Evolutionary conservation across 2,113 vertebrate genomes (phyloP).

Genomic region (Chionis minor): DNA sequence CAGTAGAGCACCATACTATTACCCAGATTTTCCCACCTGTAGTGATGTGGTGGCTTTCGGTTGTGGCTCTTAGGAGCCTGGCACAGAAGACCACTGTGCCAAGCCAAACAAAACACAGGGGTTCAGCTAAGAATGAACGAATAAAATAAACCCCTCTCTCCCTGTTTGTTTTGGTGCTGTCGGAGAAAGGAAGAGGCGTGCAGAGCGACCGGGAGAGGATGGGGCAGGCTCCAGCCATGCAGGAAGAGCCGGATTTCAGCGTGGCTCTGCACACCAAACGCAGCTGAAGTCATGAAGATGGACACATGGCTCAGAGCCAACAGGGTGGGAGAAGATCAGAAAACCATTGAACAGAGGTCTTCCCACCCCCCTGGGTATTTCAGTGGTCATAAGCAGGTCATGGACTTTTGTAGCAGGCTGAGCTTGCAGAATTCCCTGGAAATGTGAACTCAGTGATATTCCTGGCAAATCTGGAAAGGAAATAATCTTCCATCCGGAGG

Average conservation of each 20-base stretch:
- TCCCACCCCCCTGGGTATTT: neutral
- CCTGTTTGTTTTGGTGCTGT: neutral
- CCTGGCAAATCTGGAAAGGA: slow-evolving; percentile 22
- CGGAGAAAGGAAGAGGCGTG: neutral
- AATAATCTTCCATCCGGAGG: neutral
- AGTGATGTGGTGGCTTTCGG: neutral
- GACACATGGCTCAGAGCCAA: neutral
- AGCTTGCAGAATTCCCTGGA: slow-evolving; percentile 27
- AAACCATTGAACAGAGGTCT: neutral
- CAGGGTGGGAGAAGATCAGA: neutral
- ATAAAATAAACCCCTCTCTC: neutral
- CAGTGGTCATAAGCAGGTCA: neutral
- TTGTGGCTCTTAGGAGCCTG: neutral
- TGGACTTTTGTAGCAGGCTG: neutral
- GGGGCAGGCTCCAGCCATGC: neutral
- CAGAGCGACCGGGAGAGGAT: neutral
- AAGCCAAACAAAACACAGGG: neutral
- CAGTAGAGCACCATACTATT: fast-evolving
- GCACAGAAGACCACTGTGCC: neutral
- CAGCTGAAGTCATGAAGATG: neutral
- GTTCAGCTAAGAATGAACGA: neutral
- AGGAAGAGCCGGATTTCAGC: neutral
- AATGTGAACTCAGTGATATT: neutral
- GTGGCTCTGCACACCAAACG: neutral
- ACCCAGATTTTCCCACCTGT: neutral